These are phyloP conservation scores for Chauna torquata DNA, from an alignment of 2,113 vertebrate species.

Conservation along the genomic window DNA sequence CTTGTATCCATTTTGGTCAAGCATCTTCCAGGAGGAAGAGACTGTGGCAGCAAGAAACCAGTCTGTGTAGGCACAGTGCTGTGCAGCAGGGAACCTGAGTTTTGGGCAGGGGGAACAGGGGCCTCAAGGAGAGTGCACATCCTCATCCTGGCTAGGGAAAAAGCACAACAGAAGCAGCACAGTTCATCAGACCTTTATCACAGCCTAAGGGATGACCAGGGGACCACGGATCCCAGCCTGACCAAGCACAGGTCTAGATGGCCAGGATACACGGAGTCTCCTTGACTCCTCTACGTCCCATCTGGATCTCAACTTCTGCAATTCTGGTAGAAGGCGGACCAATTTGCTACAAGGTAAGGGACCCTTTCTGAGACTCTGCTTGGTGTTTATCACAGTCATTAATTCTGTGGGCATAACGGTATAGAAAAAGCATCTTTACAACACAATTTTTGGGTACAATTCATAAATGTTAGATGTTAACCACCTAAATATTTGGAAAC, in stretches of 20 bases:
- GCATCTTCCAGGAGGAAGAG: background rate
- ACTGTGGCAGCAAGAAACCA: background rate
- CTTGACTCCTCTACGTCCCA: background rate
- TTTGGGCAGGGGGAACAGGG: background rate
- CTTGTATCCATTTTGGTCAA: background rate
- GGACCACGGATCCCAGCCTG: background rate
- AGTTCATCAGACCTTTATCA: too few species aligned
- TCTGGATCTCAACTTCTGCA: too few species aligned
- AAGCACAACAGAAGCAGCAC: background rate
- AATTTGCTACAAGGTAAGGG: background rate
- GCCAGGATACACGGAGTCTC: too few species aligned
- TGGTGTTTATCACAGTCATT: background rate
- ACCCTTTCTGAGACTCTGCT: background rate
- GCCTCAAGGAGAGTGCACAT: background rate
- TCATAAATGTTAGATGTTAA: background rate
- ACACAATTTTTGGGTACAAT: background rate
- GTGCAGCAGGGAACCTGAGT: background rate
- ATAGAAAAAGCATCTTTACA: background rate
- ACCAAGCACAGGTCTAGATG: background rate
- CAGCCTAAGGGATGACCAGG: background rate
- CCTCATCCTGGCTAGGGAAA: background rate
- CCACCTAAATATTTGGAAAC: background rate
- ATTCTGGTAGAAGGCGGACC: background rate
- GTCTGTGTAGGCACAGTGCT: background rate
- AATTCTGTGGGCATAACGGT: background rate